Evolutionary conservation across 2,888 invertebrate genomes (phyloP).

Genomic region (Graphium colonna): DNA sequence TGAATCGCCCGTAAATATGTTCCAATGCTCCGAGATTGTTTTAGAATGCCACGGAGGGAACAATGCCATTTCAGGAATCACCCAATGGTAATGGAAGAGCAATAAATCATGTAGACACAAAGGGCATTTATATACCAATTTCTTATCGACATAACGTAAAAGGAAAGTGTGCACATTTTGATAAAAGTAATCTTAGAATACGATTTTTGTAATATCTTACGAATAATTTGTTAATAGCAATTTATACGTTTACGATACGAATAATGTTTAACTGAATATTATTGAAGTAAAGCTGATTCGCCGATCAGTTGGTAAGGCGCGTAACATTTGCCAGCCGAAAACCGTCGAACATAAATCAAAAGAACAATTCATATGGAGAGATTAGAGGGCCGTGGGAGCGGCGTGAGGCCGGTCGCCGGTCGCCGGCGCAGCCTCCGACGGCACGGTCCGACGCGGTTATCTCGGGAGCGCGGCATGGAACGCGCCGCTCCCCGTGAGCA

Average conservation of each 20-base stretch:
- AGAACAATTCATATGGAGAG: conserved; percentile 54
- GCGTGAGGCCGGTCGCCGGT: conserved; percentile 50
- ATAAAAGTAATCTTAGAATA: no score
- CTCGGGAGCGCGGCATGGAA: conserved; percentile 67
- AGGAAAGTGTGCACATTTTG: no score
- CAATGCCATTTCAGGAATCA: background rate
- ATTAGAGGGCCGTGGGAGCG: conserved; percentile 41
- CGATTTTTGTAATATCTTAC: no score
- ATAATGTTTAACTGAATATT: no score
- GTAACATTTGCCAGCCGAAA: conserved; percentile 28
- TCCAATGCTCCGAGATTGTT: background rate
- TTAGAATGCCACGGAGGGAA: background rate
- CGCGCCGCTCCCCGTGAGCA: conserved; percentile 71
- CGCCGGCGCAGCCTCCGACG: conserved; percentile 53
- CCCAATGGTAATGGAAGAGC: background rate
- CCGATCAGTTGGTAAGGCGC: background rate
- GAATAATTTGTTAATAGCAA: no score
- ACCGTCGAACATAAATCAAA: conserved; percentile 36
- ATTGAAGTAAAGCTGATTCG: background rate
- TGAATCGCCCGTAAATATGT: conserved; percentile 10
- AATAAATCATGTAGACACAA: background rate
- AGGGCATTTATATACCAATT: no score
- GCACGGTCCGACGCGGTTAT: conserved; percentile 62
- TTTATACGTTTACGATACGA: no score
- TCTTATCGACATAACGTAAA: no score